phyloP scores from a whole-genome alignment of 2,113 vertebrate species.

The Climacteris rufus region DNA sequence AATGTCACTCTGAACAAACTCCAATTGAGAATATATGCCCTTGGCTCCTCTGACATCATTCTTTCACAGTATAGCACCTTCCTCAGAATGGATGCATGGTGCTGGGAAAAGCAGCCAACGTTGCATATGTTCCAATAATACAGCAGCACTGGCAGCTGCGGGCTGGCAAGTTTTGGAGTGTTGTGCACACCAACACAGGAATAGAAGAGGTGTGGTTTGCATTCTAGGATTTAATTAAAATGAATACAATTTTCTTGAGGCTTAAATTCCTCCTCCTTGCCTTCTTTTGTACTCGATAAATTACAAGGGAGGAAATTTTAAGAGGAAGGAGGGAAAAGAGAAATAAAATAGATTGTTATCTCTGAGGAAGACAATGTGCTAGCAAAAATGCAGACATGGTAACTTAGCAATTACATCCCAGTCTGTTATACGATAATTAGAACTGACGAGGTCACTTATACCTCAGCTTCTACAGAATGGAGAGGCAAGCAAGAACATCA shows the following conservation, averaged over 20 bases:
- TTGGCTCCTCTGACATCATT: background rate
- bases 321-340: background rate
- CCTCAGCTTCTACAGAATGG: background rate
- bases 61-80: background rate
- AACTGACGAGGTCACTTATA: background rate
- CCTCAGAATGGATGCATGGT: background rate
- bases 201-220: background rate
- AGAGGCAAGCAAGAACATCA: background rate
- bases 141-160: background rate
- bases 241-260: background rate
- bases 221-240: background rate
- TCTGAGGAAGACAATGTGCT: background rate
- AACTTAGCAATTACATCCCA: background rate
- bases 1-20: background rate
- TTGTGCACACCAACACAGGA: background rate
- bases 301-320: background rate
- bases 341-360: background rate
- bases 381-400: background rate
- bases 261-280: background rate
- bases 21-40: background rate
- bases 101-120: background rate
- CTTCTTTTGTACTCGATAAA: background rate
- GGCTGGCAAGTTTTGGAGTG: background rate
- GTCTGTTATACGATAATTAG: background rate
- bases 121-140: background rate